Conservation (phyloP, 2,888 invertebrate genomes). For the Apotomis turbidana region DNA sequence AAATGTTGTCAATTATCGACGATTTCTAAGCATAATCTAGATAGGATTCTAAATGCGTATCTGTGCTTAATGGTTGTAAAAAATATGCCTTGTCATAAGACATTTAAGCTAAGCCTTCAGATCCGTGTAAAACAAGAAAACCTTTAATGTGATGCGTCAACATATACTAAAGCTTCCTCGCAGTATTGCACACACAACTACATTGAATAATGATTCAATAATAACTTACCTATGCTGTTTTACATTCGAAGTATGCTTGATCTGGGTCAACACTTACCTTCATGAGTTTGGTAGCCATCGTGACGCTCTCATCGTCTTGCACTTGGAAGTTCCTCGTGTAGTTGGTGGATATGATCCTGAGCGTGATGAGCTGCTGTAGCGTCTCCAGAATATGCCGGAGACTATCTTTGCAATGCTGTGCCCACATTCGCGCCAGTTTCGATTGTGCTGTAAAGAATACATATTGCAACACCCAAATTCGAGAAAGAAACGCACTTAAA, state of each 20-base stretch:
- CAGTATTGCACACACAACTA: background rate
- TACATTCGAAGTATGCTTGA: background rate
- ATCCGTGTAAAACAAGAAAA: too few species aligned
- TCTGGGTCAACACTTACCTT: conserved; percentile 71
- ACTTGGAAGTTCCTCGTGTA: conserved; percentile 89
- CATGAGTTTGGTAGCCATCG: conserved; percentile 94
- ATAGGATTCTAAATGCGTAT: too few species aligned
- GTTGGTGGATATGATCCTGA: conserved; percentile 91
- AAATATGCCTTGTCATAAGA: too few species aligned
- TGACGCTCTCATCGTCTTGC: conserved; percentile 93
- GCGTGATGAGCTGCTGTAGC: conserved; percentile 94
- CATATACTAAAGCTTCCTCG: background rate
- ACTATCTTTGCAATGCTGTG: conserved; percentile 86
- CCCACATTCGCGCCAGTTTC: conserved; percentile 91
- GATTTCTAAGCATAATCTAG: too few species aligned
- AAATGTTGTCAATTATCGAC: too few species aligned
- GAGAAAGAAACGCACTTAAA: too few species aligned
- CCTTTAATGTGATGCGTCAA: background rate
- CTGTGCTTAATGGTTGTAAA: too few species aligned
- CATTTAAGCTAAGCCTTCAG: too few species aligned
- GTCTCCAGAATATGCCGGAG: conserved; percentile 88
- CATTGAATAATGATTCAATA: too few species aligned
- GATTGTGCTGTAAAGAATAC: conserved; percentile 85
- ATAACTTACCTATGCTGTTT: too few species aligned
- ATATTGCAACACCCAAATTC: background rate